These are phyloP conservation scores for Hippocampus guttulatus DNA, from an alignment of 2,113 vertebrate genomes.

Conservation along the genomic window DNA sequence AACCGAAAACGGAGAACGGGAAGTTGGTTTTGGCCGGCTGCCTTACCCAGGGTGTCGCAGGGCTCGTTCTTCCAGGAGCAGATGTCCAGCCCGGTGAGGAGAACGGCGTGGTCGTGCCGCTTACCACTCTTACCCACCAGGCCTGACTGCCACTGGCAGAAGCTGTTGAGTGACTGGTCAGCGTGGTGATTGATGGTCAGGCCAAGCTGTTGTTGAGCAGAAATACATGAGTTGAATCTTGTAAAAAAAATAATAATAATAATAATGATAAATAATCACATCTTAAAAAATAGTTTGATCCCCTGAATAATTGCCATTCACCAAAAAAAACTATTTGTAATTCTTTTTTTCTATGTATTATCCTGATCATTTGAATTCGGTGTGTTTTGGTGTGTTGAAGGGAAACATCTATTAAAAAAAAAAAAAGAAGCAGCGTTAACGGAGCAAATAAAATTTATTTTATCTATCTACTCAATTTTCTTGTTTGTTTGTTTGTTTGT, in stretches of 20 bases:
- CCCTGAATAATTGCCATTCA: too few species aligned
- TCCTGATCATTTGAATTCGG: too few species aligned
- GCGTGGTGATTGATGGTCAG: constrained; percentile 90
- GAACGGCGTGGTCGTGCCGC: constrained; percentile 90
- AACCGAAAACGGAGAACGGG: background rate
- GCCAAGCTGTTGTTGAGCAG: constrained; percentile 72
- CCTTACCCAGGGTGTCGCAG: constrained; percentile 92
- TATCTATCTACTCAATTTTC: too few species aligned
- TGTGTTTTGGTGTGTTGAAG: too few species aligned
- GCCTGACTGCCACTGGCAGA: constrained; percentile 97
- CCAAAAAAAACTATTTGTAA: too few species aligned
- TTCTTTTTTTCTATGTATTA: too few species aligned
- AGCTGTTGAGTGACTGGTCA: constrained; percentile 95
- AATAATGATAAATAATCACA: too few species aligned
- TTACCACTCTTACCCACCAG: constrained; percentile 88
- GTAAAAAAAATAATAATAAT: background rate
- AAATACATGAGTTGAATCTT: background rate
- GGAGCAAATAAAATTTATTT: too few species aligned
- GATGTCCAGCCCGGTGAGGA: constrained; percentile 95
- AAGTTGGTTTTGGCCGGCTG: background rate
- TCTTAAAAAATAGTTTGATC: too few species aligned
- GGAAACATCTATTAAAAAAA: too few species aligned
- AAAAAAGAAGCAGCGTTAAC: too few species aligned
- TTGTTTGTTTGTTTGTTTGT: too few species aligned
- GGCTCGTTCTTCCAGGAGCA: constrained; percentile 99